Percentiles rank a stretch among this genome's conserved stretches.
Evolutionary conservation across 2,797 vertebrate genomes (phyloP).

Genomic region (Lemur catta): DNA sequence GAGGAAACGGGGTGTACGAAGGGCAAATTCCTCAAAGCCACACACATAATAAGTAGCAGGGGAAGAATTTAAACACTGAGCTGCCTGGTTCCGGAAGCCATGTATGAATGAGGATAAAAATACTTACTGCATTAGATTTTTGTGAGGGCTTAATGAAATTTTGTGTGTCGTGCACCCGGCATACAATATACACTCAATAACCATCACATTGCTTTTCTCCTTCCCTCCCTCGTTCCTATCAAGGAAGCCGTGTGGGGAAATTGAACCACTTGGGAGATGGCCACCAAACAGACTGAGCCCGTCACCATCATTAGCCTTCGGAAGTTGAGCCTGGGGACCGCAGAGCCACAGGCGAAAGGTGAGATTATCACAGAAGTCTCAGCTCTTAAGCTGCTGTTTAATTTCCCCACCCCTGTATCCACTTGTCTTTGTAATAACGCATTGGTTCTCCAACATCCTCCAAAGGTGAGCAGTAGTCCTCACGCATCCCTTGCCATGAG

Average conservation of each 20-base stretch:
- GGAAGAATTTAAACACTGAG: not conserved
- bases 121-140: not conserved
- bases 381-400: not conserved
- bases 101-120: not conserved
- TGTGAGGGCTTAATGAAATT: not conserved
- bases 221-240: not conserved
- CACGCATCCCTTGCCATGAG: too few species aligned
- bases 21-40: not conserved
- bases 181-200: rapidly evolving
- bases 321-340: constrained; percentile 60
- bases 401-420: rapidly evolving
- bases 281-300: constrained; percentile 37
- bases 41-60: not conserved
- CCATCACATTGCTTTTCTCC: not conserved
- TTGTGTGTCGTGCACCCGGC: too few species aligned
- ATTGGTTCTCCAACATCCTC: not conserved
- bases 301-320: constrained; percentile 74
- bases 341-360: constrained; percentile 78
- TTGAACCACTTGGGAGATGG: not conserved
- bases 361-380: not conserved
- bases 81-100: not conserved
- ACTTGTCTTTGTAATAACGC: not conserved
- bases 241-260: not conserved
- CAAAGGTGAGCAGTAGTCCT: not conserved
- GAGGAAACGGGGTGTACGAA: not conserved